Evolutionary conservation across 2,113 vertebrate species (phyloP).

Genomic region (Grammatotria lemairii): DNA sequence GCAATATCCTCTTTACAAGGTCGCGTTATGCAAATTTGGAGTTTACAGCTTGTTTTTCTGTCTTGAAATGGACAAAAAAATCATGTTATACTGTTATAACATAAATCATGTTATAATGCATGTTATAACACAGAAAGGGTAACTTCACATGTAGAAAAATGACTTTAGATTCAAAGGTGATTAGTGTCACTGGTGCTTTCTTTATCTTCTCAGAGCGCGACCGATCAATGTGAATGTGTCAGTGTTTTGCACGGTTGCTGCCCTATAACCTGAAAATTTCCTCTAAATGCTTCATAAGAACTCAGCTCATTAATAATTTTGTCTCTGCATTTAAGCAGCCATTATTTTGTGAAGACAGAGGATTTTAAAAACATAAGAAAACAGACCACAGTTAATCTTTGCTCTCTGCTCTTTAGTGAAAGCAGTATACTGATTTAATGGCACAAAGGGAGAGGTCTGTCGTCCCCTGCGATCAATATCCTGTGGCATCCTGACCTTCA

Average conservation of each 20-base stretch:
- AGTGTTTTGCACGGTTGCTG: not conserved
- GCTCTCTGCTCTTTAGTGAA: not conserved
- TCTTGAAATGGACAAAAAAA: not conserved
- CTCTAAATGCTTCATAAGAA: not conserved
- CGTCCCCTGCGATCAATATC: conserved; percentile 15
- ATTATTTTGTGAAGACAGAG: not conserved
- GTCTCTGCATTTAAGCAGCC: not conserved
- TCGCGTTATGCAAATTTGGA: not conserved
- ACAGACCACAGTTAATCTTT: not conserved
- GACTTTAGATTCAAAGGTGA: not conserved
- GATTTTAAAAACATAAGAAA: not conserved
- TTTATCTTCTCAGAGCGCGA: not conserved
- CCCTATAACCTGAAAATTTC: not conserved
- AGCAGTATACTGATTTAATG: not conserved
- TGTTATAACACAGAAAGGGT: not conserved
- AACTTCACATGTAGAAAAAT: not conserved
- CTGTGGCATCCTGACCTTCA: conserved; percentile 40
- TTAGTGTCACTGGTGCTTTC: not conserved
- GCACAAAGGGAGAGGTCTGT: not conserved
- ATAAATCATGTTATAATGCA: not conserved
- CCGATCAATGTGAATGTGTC: not conserved
- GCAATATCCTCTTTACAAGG: not conserved
- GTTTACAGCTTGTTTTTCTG: not conserved
- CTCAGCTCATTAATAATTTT: not conserved
- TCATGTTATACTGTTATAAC: not conserved